A percentile compares a stretch with the other conserved stretches of the same genome.
These are phyloP conservation scores for Limanda limanda DNA, from an alignment of 2,113 vertebrate species.

Conservation along the genomic window DNA sequence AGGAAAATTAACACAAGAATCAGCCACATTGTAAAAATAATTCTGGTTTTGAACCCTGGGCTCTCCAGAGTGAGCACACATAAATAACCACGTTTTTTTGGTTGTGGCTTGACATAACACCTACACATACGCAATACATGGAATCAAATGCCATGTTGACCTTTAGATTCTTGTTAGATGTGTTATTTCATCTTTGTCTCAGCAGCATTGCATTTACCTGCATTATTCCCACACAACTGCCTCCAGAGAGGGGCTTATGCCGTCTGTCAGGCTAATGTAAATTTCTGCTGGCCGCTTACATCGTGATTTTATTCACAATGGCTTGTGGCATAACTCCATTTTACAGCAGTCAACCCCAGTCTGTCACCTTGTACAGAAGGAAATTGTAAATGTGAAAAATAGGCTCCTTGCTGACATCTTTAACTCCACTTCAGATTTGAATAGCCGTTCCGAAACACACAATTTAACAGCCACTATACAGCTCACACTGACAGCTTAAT, in stretches of 20 bases:
- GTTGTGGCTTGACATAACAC: not conserved
- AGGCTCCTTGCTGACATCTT: slow-evolving; percentile 57
- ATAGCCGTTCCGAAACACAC: slow-evolving; percentile 48
- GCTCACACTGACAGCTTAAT: slow-evolving; percentile 46
- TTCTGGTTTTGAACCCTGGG: not conserved
- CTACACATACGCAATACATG: not conserved
- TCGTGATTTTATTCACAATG: slow-evolving; percentile 63
- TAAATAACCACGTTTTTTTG: not conserved
- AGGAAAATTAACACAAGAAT: not conserved
- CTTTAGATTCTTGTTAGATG: not conserved
- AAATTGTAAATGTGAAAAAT: slow-evolving; percentile 64
- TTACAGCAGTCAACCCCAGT: slow-evolving; percentile 60
- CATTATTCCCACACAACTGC: not conserved
- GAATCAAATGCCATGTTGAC: slow-evolving; percentile 12
- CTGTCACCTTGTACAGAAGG: slow-evolving; percentile 57
- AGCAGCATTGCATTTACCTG: slow-evolving; percentile 21
- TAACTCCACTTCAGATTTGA: slow-evolving; percentile 53
- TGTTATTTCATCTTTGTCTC: slow-evolving; percentile 16
- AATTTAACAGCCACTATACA: slow-evolving; percentile 57
- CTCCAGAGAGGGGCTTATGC: slow-evolving; percentile 19
- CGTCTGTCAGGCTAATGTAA: slow-evolving; percentile 53
- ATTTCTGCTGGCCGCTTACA: slow-evolving; percentile 60
- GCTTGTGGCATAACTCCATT: slow-evolving; percentile 66
- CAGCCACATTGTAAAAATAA: not conserved
- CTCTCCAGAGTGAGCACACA: not conserved